These are phyloP conservation scores for Rhinatrema bivittatum DNA, from an alignment of 2,797 vertebrate genomes.

Conservation along the genomic window DNA sequence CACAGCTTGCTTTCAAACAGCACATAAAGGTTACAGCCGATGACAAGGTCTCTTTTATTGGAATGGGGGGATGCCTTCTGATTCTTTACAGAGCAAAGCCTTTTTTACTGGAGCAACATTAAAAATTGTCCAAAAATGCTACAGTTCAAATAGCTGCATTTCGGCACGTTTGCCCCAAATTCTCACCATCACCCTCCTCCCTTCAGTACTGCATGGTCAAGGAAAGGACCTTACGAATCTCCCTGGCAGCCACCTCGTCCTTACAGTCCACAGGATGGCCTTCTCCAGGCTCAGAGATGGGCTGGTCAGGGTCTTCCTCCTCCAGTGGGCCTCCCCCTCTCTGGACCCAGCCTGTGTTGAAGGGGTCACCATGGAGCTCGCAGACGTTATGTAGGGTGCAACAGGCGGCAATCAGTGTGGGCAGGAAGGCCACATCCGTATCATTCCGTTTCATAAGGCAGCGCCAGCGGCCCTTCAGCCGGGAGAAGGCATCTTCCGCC, in stretches of 20 bases:
- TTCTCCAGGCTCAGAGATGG: background rate
- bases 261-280: slow-evolving; percentile 5
- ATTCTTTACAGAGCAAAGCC: too few relatives aligned
- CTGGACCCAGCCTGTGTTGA: slow-evolving; percentile 47
- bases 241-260: background rate
- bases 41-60: too few relatives aligned
- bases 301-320: background rate
- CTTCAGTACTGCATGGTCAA: background rate
- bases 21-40: too few relatives aligned
- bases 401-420: slow-evolving; percentile 58
- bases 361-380: slow-evolving; percentile 46
- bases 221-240: background rate
- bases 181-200: too few relatives aligned
- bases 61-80: too few relatives aligned
- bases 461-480: slow-evolving; percentile 57
- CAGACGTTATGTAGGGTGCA: slow-evolving; percentile 64
- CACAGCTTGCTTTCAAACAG: too few relatives aligned
- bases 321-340: too few relatives aligned
- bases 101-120: too few relatives aligned
- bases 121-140: too few relatives aligned
- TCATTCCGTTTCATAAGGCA: slow-evolving; percentile 64
- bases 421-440: slow-evolving; percentile 57
- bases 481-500: slow-evolving; percentile 46
- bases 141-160: too few relatives aligned
- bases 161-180: too few relatives aligned